Base-by-base conservation (phyloP, 2,113 vertebrate genomes). In the Leucosticte australis region DNA sequence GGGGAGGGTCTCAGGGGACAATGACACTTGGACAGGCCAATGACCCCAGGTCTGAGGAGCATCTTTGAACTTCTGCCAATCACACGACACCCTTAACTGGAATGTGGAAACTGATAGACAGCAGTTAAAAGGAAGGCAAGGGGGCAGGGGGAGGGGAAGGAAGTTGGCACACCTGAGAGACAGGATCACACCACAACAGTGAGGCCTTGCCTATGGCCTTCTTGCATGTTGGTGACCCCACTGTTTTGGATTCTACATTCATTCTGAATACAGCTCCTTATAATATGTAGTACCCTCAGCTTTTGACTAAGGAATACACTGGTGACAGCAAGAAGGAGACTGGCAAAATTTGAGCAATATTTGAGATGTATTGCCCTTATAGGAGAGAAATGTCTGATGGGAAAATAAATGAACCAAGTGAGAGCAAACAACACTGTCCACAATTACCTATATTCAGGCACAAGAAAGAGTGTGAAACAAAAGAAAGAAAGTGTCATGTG, bases 251-350 rank as follows among this genome's bases (percentile, higher is more conserved):
- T 50, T 63, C 21, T 47, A 18, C 10, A 10, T 52, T 69, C 1
- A 1, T 69, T 80, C 44, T 52, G 12, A 64, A 47, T 27, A 53
- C 39, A 50, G 7, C 19, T 65, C 24, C 13, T 35, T 35, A 23
- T 33, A 56, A 50, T 11, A 42, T 1, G 2, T 31, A 53, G 9
- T 35, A 7, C 20, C 35, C 6, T 21, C 3, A 18, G 26, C 21
- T 57, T 69, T n/a, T 28, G 31, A 50, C 26, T 1, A 1, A 53
- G 13, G 2, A 73, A 4, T 11, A 60, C 21, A 30, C 8, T 0
- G 5, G 12, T 35, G 41, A 63, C 23, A 65, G 5, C 3, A 78
- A 47, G n/a, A 47, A 59, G 4, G 12, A 84, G 3, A 50, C 18
- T 30, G 23, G 20, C 3, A 78, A 65, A 60, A 30, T 59, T 28